Conservation (phyloP, 2,797 vertebrate species). For the Rhabdomys pumilio region DNA sequence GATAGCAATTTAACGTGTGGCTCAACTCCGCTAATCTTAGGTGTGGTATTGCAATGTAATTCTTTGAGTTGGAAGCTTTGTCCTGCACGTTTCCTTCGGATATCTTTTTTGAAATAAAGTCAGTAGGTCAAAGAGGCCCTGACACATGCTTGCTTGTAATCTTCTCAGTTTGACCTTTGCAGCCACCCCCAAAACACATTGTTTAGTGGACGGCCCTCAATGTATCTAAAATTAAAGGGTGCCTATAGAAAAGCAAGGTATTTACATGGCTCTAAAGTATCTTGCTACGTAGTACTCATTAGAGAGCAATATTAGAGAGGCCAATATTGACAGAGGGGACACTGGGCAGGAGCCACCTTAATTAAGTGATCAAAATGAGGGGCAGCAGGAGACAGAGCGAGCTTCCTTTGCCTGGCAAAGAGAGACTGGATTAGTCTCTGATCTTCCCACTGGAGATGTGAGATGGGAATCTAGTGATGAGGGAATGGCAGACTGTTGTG, state of each 20-base stretch:
- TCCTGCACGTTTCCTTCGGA: neutral
- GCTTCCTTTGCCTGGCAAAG: neutral
- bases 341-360: neutral
- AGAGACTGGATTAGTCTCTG: neutral
- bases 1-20: neutral
- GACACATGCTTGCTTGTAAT: neutral
- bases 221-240: neutral
- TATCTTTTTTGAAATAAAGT: neutral
- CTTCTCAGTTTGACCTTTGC: neutral
- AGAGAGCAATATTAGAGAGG: neutral
- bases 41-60: neutral
- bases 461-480: neutral
- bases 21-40: neutral
- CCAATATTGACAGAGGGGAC: neutral
- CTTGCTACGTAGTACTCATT: neutral
- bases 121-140: neutral
- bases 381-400: neutral
- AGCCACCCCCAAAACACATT: neutral
- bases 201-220: neutral
- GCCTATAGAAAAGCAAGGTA: conserved; percentile 8
- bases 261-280: conserved; percentile 12
- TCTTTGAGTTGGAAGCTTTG: neutral
- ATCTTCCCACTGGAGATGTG: neutral
- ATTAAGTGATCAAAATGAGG: conserved; percentile 6
- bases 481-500: neutral